Base-by-base conservation (phyloP, 2,888 invertebrate species). In the Marronus borbonicus region DNA sequence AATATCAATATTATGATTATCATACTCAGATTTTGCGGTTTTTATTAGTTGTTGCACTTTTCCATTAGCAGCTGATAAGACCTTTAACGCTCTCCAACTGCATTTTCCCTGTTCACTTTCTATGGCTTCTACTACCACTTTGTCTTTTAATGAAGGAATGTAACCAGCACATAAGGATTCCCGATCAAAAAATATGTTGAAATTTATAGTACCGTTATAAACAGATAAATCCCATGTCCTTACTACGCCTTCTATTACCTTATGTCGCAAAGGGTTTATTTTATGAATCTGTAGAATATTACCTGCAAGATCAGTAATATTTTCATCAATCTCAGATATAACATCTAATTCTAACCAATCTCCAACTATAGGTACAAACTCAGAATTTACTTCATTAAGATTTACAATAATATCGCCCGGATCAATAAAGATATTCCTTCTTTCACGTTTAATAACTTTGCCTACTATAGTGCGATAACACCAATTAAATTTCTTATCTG, bases 271-370 rank as follows among this genome's bases (percentile, higher is more conserved):
- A 0, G 94, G 92, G 78, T 89, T 89, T 24, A 95, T 90, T 76
- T 90, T 91, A 65, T 89, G 87, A 0, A 94, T 90, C 85, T 93
- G 90, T 66, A 95, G 85, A 58, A 95, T 90, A 88, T 92, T 85
- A n/a, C 91, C 91, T 60, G 82, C 85, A 31, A 89, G 83, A 86
- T 91, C 89, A 1, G 89, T 86, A n/a, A 89, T 89, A 8, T 89
- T 85, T 80, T 92, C 91, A 86, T 94, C 90, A 72, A 92, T 87
- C 85, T 93, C 92, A 12, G 93, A 91, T 80, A 91, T 90, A 70
- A 92, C 92, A 79, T 91, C 90, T 55, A 95, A 84, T 85, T 91
- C 91, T 24, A 95, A 84, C 90, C 93, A 93, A 86, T 95, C 95
- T 1, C 95, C 95, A 80, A 91, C 88, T 20, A 92, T 87, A 1